Conservation (phyloP, 2,113 vertebrate genomes). For the Tonatia bakeri region DNA sequence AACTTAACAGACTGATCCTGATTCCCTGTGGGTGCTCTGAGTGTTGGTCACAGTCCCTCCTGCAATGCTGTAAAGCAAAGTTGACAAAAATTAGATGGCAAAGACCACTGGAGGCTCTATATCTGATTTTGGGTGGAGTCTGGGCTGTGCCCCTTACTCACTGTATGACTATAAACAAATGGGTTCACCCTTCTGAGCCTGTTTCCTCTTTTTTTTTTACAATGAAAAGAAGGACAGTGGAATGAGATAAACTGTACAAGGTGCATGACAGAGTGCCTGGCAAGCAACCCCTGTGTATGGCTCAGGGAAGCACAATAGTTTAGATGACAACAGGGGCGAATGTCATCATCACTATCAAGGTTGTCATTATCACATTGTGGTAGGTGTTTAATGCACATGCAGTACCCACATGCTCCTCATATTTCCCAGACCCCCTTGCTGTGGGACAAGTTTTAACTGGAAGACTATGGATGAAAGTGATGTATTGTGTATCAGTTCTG, state of each 20-base stretch:
- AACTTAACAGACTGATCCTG: not conserved
- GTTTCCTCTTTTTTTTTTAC: not conserved
- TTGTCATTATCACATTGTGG: not conserved
- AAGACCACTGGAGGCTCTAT: not conserved
- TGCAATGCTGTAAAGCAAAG: not conserved
- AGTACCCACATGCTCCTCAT: not conserved
- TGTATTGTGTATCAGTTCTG: not conserved
- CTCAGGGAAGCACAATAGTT: not conserved
- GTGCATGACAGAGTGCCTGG: not conserved
- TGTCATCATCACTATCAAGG: too few species aligned
- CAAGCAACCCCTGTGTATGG: not conserved
- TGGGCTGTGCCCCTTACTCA: not conserved
- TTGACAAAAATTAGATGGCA: not conserved
- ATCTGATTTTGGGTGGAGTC: too few species aligned
- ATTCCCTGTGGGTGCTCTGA: not conserved
- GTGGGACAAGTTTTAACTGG: not conserved
- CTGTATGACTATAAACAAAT: fast-evolving
- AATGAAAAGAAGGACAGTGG: not conserved
- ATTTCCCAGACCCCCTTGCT: not conserved
- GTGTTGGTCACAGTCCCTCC: not conserved
- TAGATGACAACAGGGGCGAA: not conserved
- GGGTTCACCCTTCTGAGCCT: not conserved
- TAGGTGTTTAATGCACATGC: not conserved
- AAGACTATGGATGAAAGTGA: too few species aligned
- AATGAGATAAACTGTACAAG: not conserved